phyloP scores from a whole-genome alignment of 2,888 invertebrate genomes.

The Carterocephalus palaemon region DNA sequence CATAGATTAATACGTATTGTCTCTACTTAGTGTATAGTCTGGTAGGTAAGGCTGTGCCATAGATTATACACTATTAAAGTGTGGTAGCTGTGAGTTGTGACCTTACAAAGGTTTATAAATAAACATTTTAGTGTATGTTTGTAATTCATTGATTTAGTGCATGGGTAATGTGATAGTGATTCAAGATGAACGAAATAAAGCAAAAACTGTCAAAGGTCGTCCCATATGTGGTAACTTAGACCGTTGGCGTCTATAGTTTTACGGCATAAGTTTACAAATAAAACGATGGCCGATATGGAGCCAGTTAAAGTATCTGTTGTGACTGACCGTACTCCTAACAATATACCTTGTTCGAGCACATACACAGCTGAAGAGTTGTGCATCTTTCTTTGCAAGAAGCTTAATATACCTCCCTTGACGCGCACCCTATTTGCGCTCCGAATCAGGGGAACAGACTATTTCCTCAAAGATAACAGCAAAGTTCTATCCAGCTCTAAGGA shows the following conservation, averaged over 20 bases:
- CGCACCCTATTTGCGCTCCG: slow-evolving; percentile 88
- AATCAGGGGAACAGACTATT: slow-evolving; percentile 81
- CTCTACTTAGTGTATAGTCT: too few relatives aligned
- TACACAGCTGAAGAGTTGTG: slow-evolving; percentile 84
- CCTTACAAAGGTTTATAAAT: slow-evolving; percentile 41
- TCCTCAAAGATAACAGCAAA: slow-evolving; percentile 82
- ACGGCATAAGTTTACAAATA: slow-evolving; percentile 49
- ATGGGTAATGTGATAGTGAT: slow-evolving; percentile 31
- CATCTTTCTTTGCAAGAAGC: slow-evolving; percentile 82
- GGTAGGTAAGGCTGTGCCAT: not conserved
- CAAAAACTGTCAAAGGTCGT: slow-evolving; percentile 34
- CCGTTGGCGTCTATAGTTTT: slow-evolving; percentile 55
- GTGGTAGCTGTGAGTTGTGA: slow-evolving; percentile 32
- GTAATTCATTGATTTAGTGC: slow-evolving; percentile 36
- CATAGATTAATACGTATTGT: too few relatives aligned
- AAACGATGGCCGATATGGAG: slow-evolving; percentile 61
- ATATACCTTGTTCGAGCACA: slow-evolving; percentile 62
- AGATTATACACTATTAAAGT: not conserved
- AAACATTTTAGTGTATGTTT: slow-evolving; percentile 38
- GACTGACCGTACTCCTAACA: slow-evolving; percentile 56
- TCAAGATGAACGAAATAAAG: slow-evolving; percentile 40
- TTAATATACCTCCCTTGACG: slow-evolving; percentile 86
- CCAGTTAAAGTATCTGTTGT: slow-evolving; percentile 69
- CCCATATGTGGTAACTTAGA: slow-evolving; percentile 43
- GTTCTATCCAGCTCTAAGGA: slow-evolving; percentile 71